Evolutionary conservation across 1,140 invertebrate species (phyloP).

Genomic region (Laodelphax striatellus): DNA sequence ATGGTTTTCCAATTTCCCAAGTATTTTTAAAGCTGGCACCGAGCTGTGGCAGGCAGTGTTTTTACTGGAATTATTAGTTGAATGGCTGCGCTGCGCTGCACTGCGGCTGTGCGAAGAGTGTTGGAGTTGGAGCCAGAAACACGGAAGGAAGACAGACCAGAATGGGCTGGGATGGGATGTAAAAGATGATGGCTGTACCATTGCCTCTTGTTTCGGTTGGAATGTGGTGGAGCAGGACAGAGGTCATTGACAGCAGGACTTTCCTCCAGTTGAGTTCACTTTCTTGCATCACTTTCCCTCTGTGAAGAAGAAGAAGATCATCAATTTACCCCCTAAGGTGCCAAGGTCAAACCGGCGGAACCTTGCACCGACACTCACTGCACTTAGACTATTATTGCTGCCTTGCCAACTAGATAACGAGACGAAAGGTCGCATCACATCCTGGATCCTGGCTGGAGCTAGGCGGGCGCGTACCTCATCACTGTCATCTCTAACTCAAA

Average conservation of each 20-base stretch:
- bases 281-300: conserved; percentile 1
- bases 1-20: no score
- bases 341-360: not conserved
- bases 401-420: not conserved
- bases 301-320: not conserved
- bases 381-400: not conserved
- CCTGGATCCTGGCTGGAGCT: not conserved
- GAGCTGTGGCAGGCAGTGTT: no score
- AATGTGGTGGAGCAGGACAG: not conserved
- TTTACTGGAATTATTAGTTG: no score
- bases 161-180: no score
- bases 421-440: not conserved
- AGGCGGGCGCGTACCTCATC: not conserved
- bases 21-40: no score
- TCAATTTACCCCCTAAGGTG: not conserved
- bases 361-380: not conserved
- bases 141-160: no score
- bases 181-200: not conserved
- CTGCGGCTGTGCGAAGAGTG: no score
- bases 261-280: not conserved
- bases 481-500: not conserved
- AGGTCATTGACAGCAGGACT: not conserved
- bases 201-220: not conserved
- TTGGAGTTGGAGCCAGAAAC: no score
- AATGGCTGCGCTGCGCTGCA: no score